phyloP scores from a whole-genome alignment of 2,888 invertebrate genomes.

The Xestia c-nigrum region DNA sequence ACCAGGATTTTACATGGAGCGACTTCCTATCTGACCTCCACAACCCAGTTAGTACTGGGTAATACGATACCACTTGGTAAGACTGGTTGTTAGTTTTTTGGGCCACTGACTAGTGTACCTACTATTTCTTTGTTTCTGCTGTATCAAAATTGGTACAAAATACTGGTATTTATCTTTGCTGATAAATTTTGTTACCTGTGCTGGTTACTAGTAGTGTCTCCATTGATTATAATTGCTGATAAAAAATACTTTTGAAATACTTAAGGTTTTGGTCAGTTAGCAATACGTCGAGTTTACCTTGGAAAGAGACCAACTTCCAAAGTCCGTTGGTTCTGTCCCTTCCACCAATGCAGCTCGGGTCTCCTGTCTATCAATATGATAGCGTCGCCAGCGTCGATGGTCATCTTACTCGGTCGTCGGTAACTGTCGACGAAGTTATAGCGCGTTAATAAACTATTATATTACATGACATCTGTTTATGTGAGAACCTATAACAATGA shows the following conservation, averaged over 20 bases:
- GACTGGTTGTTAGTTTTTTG: no score
- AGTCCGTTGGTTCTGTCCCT: constrained; percentile 98
- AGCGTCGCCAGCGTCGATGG: constrained; percentile 95
- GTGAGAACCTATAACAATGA: constrained; percentile 55
- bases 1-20: no score
- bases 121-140: not conserved
- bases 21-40: no score
- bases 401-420: constrained; percentile 92
- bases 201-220: not conserved
- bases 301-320: constrained; percentile 97
- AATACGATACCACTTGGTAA: no score
- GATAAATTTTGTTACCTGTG: not conserved
- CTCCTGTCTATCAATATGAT: constrained; percentile 97
- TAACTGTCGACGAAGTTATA: constrained; percentile 76
- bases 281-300: constrained; percentile 82
- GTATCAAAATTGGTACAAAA: not conserved
- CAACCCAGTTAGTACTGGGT: no score
- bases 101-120: not conserved
- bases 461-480: constrained; percentile 21
- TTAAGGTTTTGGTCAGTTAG: not conserved
- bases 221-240: not conserved
- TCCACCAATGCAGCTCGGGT: constrained; percentile 98
- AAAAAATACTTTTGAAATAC: not conserved
- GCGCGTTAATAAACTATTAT: constrained; percentile 39
- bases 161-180: not conserved